These are phyloP conservation scores for Trichomalopsis sarcophagae DNA, from an alignment of 1,140 invertebrate genomes.

Conservation along the genomic window DNA sequence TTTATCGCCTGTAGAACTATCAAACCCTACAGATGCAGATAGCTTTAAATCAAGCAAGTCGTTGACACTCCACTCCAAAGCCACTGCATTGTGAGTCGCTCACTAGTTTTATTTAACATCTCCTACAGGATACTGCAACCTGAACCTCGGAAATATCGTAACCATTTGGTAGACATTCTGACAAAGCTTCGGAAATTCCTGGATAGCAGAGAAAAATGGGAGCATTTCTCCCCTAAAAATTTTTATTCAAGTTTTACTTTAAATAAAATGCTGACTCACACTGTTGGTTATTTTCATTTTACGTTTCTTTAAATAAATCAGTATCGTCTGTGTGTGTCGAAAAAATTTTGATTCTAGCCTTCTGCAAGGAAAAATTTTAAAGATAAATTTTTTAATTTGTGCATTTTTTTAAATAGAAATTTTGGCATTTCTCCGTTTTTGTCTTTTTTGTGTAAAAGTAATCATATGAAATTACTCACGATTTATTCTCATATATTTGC, in stretches of 20 bases:
- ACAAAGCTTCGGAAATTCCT: neutral
- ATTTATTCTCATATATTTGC: too few relatives aligned
- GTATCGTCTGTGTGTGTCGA: neutral
- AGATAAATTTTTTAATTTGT: too few relatives aligned
- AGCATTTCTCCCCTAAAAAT: neutral
- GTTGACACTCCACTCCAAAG: slow-evolving; percentile 2
- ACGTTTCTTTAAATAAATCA: neutral
- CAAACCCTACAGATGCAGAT: neutral
- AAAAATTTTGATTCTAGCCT: too few relatives aligned
- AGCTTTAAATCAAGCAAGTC: neutral
- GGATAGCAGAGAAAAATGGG: neutral
- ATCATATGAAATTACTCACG: too few relatives aligned
- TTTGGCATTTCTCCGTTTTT: too few relatives aligned
- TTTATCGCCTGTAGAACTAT: slow-evolving; percentile 14
- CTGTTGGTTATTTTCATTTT: neutral
- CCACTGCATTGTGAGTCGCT: neutral
- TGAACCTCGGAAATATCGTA: neutral
- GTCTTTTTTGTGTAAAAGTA: too few relatives aligned
- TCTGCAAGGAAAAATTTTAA: too few relatives aligned
- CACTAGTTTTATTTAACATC: neutral
- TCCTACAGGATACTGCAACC: neutral
- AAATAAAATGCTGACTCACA: neutral
- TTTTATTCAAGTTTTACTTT: neutral
- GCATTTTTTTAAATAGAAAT: too few relatives aligned
- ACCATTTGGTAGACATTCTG: neutral